A percentile compares a stretch with the other conserved stretches of the same genome.
Conservation (phyloP, 2,888 invertebrate species). For the Zelleria hepariella region DNA sequence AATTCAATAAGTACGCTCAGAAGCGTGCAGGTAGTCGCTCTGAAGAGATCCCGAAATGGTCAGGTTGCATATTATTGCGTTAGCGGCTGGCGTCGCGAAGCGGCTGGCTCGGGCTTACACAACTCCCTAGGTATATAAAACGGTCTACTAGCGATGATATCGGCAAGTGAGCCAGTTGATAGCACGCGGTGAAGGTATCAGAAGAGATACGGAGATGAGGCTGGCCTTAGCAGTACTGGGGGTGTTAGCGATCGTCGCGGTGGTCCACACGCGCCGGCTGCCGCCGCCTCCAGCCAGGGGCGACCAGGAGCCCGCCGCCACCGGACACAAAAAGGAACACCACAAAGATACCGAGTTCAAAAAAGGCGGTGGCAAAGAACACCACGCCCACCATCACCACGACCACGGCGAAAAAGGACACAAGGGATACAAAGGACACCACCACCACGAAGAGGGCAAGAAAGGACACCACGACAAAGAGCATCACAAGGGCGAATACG, state of each 20-base stretch:
- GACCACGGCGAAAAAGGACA: constrained; percentile 79
- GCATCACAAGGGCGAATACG: constrained; percentile 74
- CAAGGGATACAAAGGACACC: constrained; percentile 79
- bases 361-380: constrained; percentile 77
- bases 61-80: neutral
- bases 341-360: constrained; percentile 64
- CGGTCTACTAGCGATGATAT: constrained; percentile 21
- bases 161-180: neutral
- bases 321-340: constrained; percentile 62
- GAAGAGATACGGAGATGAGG: constrained; percentile 33
- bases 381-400: constrained; percentile 75
- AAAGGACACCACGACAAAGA: constrained; percentile 84
- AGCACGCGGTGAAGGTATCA: neutral
- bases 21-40: too few relatives aligned
- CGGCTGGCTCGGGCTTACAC: constrained; percentile 39
- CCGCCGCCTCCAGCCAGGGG: constrained; percentile 19
- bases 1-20: too few relatives aligned
- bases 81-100: neutral
- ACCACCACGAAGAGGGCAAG: constrained; percentile 77
- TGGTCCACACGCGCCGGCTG: constrained; percentile 40
- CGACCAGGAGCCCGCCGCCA: constrained; percentile 53
- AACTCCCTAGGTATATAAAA: constrained; percentile 69
- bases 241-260: constrained; percentile 32
- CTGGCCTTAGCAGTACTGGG: constrained; percentile 38
- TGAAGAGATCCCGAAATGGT: neutral